Evolutionary conservation across 1,140 invertebrate genomes (phyloP).

Genomic region (Ostrea denselamellosa): DNA sequence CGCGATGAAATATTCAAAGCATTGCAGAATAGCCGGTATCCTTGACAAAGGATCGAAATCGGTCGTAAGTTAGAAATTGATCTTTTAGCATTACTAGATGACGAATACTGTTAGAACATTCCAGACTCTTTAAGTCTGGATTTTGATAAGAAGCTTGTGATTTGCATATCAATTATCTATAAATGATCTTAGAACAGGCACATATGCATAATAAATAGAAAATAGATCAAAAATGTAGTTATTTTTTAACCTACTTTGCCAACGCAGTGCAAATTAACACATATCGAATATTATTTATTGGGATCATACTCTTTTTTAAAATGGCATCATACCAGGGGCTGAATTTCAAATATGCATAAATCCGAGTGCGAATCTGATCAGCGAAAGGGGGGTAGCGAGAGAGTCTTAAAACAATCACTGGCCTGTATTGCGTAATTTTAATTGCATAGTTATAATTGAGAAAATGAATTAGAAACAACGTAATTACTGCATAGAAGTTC

Average conservation of each 20-base stretch:
- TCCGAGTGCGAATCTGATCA: no score
- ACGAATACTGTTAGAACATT: constrained; percentile 17
- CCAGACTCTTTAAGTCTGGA: neutral
- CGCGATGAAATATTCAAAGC: neutral
- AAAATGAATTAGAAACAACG: neutral
- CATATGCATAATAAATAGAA: neutral
- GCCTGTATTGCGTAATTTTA: neutral
- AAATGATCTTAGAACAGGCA: constrained; percentile 1
- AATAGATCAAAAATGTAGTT: neutral
- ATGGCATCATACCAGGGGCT: no score
- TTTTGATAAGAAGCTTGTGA: constrained; percentile 15
- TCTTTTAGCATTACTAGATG: neutral
- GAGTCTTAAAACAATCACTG: neutral
- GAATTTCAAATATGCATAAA: no score
- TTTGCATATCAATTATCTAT: constrained; percentile 32
- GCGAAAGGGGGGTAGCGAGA: neutral
- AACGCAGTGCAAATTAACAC: no score
- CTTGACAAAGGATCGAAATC: neutral
- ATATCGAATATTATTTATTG: no score
- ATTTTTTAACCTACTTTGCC: no score
- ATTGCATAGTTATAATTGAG: constrained; percentile 25
- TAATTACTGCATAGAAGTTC: neutral
- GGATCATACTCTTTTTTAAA: no score
- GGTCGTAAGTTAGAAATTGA: constrained; percentile 28
- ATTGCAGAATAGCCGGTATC: neutral